Evolutionary conservation across 2,113 vertebrate genomes (phyloP), one percentile per base, ranked within the genome.

Genomic region (human (Homo sapiens)): DNA sequence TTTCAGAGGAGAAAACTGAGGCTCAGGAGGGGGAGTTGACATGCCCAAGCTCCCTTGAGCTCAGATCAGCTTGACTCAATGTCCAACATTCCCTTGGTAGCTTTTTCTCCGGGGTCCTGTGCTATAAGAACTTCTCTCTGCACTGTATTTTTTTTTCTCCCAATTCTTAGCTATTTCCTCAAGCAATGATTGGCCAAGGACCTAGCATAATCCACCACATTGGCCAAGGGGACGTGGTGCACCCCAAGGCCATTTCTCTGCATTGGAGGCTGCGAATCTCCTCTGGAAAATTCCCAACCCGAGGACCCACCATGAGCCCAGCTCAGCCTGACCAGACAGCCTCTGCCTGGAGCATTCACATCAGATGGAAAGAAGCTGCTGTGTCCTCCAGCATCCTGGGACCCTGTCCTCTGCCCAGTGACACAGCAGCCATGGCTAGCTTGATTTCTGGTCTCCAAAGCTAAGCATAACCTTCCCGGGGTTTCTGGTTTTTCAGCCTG

Each of bases 1-100:
- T 98, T 55, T 76, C 91, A 95, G 91, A 81, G 87, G 95, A 57
- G 61, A 93, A 94, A 45, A 86, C 86, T 87, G 91, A 96, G 96
- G 81, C 52, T 76, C 0, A 0, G 79, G 73, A 43, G 73, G 52
- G 32, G 35, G 3, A 38, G 22, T 4, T 25, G n/a, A 70, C 14
- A 5, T 30, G 30, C 64, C 35, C 27, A 35, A 23, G 48, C 12
- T 89, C 84, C 80, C 50, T 18, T 25, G 59, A 85, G 52, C 14
- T 78, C 45, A 3, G 35, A 32, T 13, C 45, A 55, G 27, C 8
- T 45, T 6, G 35, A 16, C 17, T 32, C 16, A 30, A 0, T 8
- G 30, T 27, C 23, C 38, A 23, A 2, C 8, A 10, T 20, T 55
- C 70, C 87, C 20, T 78, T 1, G 1, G 48, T 30, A 27, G n/a